Percentiles rank a stretch among this genome's conserved stretches.
Conservation (phyloP, 2,113 vertebrate species). For the Rhabdomys dilectus region DNA sequence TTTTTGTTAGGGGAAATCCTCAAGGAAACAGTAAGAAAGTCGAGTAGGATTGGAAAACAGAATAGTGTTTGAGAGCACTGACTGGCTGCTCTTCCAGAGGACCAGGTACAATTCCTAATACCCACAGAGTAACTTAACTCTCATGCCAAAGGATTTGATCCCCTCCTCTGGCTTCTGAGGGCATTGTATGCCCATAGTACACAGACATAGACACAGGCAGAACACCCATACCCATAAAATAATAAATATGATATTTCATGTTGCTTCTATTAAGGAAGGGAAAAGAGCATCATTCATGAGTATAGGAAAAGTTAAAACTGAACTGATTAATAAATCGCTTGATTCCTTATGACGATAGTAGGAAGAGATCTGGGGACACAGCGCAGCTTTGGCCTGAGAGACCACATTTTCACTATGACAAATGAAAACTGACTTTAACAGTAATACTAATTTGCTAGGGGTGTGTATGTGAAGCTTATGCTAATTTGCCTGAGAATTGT, state of each 20-base stretch:
- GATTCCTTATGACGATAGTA: background rate
- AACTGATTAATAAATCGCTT: background rate
- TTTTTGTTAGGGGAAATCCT: background rate
- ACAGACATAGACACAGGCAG: background rate
- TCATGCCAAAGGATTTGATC: background rate
- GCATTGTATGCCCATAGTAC: background rate
- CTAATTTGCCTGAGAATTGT: background rate
- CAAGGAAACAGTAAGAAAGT: background rate
- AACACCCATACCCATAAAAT: background rate
- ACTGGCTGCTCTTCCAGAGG: background rate
- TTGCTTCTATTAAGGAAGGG: background rate
- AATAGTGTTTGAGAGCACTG: background rate
- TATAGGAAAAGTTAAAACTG: background rate
- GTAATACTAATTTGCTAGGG: background rate
- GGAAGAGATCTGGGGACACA: background rate
- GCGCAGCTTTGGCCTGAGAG: background rate
- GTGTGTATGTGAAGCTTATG: background rate
- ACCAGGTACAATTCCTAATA: background rate
- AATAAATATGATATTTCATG: background rate
- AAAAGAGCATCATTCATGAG: slow-evolving; percentile 1
- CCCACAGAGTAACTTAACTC: background rate
- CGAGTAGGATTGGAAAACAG: background rate
- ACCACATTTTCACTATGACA: background rate
- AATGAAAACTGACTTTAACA: background rate
- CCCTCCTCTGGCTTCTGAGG: background rate